Conservation (phyloP, 2,888 invertebrate genomes). For the Scrobipalpa atriplicella region DNA sequence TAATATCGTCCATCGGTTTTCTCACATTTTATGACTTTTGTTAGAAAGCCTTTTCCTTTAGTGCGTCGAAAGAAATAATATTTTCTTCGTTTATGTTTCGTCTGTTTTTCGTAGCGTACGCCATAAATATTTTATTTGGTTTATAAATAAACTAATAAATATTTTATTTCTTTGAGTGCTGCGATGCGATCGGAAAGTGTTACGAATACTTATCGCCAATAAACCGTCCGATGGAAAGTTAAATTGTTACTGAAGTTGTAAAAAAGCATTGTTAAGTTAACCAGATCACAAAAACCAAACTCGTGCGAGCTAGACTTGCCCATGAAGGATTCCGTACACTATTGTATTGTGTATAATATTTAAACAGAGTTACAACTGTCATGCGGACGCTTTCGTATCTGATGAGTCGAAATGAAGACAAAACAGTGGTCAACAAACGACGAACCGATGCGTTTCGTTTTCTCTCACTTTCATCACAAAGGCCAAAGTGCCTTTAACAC, state of each 20-base stretch:
- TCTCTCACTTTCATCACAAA: too few species aligned
- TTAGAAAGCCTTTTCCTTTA: neutral
- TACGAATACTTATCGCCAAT: conserved; percentile 2
- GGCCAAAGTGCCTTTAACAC: too few species aligned
- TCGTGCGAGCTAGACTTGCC: too few species aligned
- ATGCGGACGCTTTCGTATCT: too few species aligned
- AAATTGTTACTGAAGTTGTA: neutral
- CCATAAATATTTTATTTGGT: conserved; percentile 21
- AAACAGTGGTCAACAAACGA: too few species aligned
- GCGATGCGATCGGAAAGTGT: conserved; percentile 2
- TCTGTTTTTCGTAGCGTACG: conserved; percentile 1
- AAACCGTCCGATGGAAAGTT: neutral
- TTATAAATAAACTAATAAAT: conserved; percentile 20
- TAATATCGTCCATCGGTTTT: neutral
- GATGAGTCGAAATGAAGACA: too few species aligned
- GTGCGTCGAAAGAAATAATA: neutral
- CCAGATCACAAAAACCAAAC: too few species aligned
- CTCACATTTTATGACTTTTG: conserved; percentile 1
- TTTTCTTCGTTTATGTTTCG: neutral
- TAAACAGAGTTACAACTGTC: too few species aligned
- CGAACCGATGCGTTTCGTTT: too few species aligned
- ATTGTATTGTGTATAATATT: too few species aligned
- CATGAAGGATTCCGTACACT: too few species aligned
- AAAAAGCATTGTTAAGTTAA: neutral
- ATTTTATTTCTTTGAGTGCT: conserved; percentile 13